These are phyloP conservation scores for Eudemis profundana DNA, from an alignment of 2,888 invertebrate genomes.

Conservation along the genomic window DNA sequence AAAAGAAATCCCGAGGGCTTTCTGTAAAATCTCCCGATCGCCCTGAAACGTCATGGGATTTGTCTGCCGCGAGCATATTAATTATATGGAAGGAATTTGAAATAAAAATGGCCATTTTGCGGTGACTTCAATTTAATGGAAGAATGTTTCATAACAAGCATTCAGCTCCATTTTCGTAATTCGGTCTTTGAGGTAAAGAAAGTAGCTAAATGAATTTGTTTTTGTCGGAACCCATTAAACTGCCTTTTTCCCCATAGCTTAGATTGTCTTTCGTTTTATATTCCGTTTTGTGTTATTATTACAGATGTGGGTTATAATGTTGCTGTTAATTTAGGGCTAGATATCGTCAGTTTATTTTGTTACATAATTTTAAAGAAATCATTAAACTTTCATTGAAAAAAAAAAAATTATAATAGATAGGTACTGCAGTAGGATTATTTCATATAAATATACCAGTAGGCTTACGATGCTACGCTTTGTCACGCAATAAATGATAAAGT, in stretches of 20 bases:
- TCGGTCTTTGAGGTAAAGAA: constrained; percentile 28
- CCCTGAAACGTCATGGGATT: constrained; percentile 16
- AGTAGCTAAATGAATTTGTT: constrained; percentile 19
- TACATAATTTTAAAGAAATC: too few relatives aligned
- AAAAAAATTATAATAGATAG: too few relatives aligned
- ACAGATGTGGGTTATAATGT: constrained; percentile 1
- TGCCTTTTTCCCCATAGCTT: constrained; percentile 5
- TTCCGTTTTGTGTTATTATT: background rate
- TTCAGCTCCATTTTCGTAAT: constrained; percentile 26
- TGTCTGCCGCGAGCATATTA: constrained; percentile 2
- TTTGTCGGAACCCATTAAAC: constrained; percentile 17
- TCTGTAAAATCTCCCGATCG: constrained; percentile 14
- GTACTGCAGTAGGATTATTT: too few relatives aligned
- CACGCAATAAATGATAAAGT: too few relatives aligned
- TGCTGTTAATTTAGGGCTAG: too few relatives aligned
- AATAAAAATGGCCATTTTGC: constrained; percentile 21
- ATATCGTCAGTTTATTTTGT: too few relatives aligned
- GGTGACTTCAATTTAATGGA: constrained; percentile 16
- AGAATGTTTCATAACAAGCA: constrained; percentile 7
- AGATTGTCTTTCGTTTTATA: background rate
- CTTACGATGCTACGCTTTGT: too few relatives aligned
- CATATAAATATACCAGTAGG: too few relatives aligned
- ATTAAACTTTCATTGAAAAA: too few relatives aligned
- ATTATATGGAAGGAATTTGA: constrained; percentile 18
- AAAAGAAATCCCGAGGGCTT: constrained; percentile 13